These are phyloP conservation scores for Cryptocephalus primarius DNA, from an alignment of 2,888 invertebrate species.

Conservation along the genomic window DNA sequence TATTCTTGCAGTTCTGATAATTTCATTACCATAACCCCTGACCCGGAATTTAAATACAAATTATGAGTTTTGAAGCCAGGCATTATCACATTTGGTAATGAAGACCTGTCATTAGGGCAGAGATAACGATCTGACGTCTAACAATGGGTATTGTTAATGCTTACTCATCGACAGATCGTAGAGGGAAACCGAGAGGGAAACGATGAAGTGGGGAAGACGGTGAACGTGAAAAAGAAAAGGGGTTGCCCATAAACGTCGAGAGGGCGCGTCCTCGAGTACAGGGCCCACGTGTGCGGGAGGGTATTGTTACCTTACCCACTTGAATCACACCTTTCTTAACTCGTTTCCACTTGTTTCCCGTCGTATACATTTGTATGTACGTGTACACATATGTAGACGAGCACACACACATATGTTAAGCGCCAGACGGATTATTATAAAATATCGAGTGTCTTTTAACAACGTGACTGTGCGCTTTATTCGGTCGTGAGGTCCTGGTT, in stretches of 20 bases:
- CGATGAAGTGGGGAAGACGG: no score
- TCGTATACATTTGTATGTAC: neutral
- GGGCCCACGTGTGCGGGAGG: slow-evolving; percentile 5
- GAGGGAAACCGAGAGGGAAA: no score
- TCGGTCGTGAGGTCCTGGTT: no score
- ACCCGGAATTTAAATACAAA: no score
- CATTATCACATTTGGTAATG: slow-evolving; percentile 6
- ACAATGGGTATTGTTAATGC: slow-evolving; percentile 9
- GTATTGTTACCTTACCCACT: slow-evolving; percentile 6
- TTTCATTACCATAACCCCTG: no score
- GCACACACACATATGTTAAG: neutral
- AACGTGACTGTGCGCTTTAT: no score
- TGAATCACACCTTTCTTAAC: slow-evolving; percentile 4
- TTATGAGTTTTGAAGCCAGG: no score
- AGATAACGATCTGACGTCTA: slow-evolving; percentile 8
- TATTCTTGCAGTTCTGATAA: no score
- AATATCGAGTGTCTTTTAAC: no score
- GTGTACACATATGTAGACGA: neutral
- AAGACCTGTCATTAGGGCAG: slow-evolving; percentile 6
- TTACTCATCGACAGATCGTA: slow-evolving; percentile 2
- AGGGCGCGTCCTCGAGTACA: slow-evolving; percentile 3
- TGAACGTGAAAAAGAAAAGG: neutral
- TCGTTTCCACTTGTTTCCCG: no score
- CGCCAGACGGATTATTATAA: no score
- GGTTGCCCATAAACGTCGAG: slow-evolving; percentile 2